Percentiles rank a stretch among this genome's conserved stretches.
These are phyloP conservation scores for Eumacrocentrus americanus DNA, from an alignment of 2,888 invertebrate species.

Conservation along the genomic window DNA sequence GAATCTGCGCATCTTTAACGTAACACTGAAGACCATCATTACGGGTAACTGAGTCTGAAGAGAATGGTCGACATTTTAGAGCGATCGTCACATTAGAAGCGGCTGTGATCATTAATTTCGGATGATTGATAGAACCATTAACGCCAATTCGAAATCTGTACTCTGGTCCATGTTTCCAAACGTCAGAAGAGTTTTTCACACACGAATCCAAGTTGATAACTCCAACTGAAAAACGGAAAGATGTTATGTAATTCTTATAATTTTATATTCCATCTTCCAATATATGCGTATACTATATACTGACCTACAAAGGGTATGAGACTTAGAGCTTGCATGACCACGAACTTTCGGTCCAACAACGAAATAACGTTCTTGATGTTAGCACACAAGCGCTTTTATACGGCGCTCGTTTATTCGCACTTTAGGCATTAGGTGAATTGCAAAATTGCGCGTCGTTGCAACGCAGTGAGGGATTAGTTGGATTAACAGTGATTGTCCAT, in stretches of 20 bases:
- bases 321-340: constrained; percentile 17
- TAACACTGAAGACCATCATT: constrained; percentile 18
- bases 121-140: constrained; percentile 6
- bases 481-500: too few relatives aligned
- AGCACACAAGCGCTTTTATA: too few relatives aligned
- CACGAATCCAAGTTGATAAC: constrained; percentile 19
- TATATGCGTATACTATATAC: constrained; percentile 7
- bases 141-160: constrained; percentile 14
- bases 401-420: too few relatives aligned
- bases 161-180: constrained; percentile 24
- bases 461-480: too few relatives aligned
- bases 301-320: constrained; percentile 27
- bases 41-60: neutral
- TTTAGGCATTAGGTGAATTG: too few relatives aligned
- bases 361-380: too few relatives aligned
- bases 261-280: neutral
- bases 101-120: neutral
- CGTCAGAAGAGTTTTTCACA: constrained; percentile 13
- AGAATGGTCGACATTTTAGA: constrained; percentile 20
- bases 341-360: too few relatives aligned
- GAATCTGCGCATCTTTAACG: neutral
- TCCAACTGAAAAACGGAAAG: constrained; percentile 5
- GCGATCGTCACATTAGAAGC: constrained; percentile 13
- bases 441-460: too few relatives aligned
- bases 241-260: neutral